These are phyloP conservation scores for Hepsetus odoe DNA, from an alignment of 2,113 vertebrate genomes.

Conservation along the genomic window DNA sequence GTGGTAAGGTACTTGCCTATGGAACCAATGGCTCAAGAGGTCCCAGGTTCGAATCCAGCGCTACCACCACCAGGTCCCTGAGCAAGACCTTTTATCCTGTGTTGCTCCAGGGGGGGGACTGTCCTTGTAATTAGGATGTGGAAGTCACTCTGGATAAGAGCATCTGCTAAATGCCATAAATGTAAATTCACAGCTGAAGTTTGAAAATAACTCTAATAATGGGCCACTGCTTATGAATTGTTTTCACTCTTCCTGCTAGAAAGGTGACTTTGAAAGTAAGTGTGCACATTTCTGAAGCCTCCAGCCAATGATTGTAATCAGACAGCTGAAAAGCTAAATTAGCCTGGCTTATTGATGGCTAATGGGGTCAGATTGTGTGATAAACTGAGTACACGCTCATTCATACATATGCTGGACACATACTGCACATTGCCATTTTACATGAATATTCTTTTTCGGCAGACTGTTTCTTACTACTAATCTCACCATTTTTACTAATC, in stretches of 20 bases:
- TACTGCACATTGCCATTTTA: not conserved
- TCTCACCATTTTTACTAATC: too few species aligned
- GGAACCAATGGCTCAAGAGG: too few species aligned
- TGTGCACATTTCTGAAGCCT: not conserved
- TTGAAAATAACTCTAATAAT: not conserved
- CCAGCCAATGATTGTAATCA: slow-evolving; percentile 2
- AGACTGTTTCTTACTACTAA: too few species aligned
- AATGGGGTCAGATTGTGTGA: slow-evolving; percentile 33
- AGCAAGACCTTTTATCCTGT: too few species aligned
- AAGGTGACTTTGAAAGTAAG: slow-evolving; percentile 44
- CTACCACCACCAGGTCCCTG: too few species aligned
- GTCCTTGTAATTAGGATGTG: too few species aligned
- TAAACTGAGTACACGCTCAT: not conserved
- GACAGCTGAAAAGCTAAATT: slow-evolving; percentile 14
- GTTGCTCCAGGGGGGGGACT: too few species aligned
- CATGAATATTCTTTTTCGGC: not conserved
- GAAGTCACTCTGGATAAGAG: too few species aligned
- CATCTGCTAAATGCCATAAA: too few species aligned
- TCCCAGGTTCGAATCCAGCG: too few species aligned
- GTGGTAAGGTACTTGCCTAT: too few species aligned
- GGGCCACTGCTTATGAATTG: not conserved
- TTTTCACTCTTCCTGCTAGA: slow-evolving; percentile 30
- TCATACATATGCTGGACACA: not conserved
- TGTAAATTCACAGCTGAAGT: too few species aligned
- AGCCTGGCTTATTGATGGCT: slow-evolving; percentile 33